Percentiles rank a stretch among this genome's conserved stretches.
phyloP scores from a whole-genome alignment of 2,888 invertebrate genomes.

The Drosophila mercatorum region DNA sequence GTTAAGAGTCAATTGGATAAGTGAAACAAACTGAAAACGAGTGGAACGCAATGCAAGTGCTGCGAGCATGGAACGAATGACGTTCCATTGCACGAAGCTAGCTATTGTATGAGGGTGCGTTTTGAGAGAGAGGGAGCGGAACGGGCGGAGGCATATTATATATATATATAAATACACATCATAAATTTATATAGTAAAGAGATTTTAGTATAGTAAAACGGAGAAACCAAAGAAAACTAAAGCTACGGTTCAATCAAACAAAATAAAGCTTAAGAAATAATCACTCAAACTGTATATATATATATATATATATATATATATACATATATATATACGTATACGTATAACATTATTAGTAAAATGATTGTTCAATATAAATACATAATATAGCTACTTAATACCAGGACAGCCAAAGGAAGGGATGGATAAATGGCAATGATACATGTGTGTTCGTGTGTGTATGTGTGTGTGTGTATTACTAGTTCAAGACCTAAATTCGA shows the following conservation, averaged over 20 bases:
- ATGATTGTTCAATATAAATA: neutral
- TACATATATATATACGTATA: neutral
- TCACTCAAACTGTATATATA: neutral
- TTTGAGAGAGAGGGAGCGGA: no score
- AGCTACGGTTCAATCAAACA: neutral
- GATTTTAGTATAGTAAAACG: neutral
- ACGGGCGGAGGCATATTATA: neutral
- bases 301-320: no score
- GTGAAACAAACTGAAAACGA: constrained; percentile 9
- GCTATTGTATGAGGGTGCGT: neutral
- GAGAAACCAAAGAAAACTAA: neutral
- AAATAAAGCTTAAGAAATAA: neutral
- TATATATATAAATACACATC: neutral
- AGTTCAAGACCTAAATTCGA: neutral
- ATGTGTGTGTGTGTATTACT: neutral
- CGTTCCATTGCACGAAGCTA: neutral
- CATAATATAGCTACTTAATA: neutral
- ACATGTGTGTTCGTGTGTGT: neutral
- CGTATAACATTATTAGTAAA: neutral
- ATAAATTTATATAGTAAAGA: neutral
- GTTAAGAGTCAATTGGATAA: constrained; percentile 1
- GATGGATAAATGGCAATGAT: neutral
- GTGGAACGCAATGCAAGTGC: neutral
- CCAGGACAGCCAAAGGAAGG: neutral
- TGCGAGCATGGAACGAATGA: neutral